Evolutionary conservation across 2,888 invertebrate species (phyloP), one percentile per base, ranked within the genome.

Genomic region (Apamea crenata): DNA sequence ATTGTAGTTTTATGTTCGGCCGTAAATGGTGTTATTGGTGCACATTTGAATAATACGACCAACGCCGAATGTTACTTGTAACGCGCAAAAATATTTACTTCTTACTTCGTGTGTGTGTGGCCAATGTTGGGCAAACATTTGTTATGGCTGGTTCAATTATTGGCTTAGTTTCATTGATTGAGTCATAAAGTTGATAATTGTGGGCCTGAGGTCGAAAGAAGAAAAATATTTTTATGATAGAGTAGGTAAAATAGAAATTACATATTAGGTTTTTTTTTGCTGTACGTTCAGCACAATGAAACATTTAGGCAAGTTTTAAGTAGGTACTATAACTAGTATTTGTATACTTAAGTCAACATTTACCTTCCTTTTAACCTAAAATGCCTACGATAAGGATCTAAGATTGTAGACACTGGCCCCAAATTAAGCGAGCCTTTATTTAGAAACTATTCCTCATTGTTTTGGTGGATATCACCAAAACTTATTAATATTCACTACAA

Each of bases 41-140:
- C 94, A 91, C 95, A 96, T 96, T 96, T 96, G 96, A 96, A 96
- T 96, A 96, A 95, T 95, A 95, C 96, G 95, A 95, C 91, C 94
- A 90, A 77, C 89, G 90, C 93, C 92, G 91, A 92, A 91, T 92
- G 94, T 93, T 93, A 90, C 93, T 92, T 93, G 93, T 93, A 92
- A 94, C 92, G 92, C 93, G 93, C 94, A 95, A 95, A 95, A 94
- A 96, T 95, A 95, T 95, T 94, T 95, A 95, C 94, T 93, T 94
- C 90, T 91, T 91, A 84, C 77, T 81, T 67, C 32, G 66, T 91
- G 78, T 84, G 77, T 77, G 78, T 77, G 68, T 72, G 77, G 63
- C 76, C 73, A 74, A 61, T 78, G 76, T 77, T 83, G 72, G 76
- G 59, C 81, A 74, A 77, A 80, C 80, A 87, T 90, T 86, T 40